phyloP scores from a whole-genome alignment of 2,888 invertebrate genomes.

The Sminthurinus aureus region DNA sequence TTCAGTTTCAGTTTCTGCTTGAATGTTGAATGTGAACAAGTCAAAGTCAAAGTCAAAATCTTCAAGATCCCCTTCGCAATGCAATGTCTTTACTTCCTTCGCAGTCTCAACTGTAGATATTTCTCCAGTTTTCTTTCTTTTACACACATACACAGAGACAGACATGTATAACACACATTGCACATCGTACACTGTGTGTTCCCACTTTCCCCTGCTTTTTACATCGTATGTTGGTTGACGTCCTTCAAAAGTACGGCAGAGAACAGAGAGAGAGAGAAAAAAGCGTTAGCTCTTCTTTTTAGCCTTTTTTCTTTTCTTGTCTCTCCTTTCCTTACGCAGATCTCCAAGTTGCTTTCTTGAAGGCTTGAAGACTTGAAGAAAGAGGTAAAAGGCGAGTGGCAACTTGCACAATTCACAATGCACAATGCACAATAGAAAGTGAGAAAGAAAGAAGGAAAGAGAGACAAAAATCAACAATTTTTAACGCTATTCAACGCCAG shows the following conservation, averaged over 20 bases:
- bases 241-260: constrained; percentile 52
- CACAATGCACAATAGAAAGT: neutral
- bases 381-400: neutral
- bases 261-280: no score
- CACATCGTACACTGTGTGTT: constrained; percentile 41
- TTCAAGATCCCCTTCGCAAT: constrained; percentile 1
- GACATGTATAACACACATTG: constrained; percentile 33
- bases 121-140: neutral
- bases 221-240: constrained; percentile 33
- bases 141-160: neutral
- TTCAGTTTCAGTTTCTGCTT: constrained; percentile 12
- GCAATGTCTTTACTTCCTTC: neutral
- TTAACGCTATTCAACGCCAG: constrained; percentile 59
- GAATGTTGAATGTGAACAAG: no score
- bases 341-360: neutral
- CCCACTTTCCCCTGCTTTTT: constrained; percentile 50
- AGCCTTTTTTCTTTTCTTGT: constrained; percentile 54
- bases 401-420: neutral
- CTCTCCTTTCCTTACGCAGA: neutral
- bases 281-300: constrained; percentile 60
- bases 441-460: constrained; percentile 28
- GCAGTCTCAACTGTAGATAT: neutral
- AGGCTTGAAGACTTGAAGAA: neutral
- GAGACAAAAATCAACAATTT: constrained; percentile 60
- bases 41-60: neutral